These are phyloP conservation scores for Tupiocoris notatus DNA, from an alignment of 2,888 invertebrate species.

Conservation along the genomic window DNA sequence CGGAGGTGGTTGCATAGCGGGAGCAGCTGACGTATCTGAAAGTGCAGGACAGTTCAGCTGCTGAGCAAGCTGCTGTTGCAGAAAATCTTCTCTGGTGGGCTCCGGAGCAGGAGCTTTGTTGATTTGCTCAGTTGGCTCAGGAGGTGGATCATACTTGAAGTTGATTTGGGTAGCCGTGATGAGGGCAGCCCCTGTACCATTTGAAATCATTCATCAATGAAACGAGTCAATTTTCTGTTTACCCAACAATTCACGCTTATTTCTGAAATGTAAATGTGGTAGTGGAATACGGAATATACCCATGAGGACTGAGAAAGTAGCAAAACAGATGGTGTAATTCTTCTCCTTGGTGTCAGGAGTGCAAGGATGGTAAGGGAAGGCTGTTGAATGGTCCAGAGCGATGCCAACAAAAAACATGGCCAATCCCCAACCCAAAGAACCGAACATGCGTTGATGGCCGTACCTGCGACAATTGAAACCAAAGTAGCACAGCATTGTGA, in stretches of 20 bases:
- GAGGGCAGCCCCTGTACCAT: conserved; percentile 66
- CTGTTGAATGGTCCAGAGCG: conserved; percentile 95
- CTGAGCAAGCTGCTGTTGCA: conserved; percentile 80
- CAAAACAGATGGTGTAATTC: conserved; percentile 98
- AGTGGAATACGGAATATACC: no score
- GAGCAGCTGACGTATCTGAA: conserved; percentile 61
- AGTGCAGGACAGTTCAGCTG: conserved; percentile 79
- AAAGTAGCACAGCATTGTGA: no score
- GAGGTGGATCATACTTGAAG: conserved; percentile 57
- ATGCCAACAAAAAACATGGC: conserved; percentile 97
- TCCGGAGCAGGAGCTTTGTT: conserved; percentile 57
- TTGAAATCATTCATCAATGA: no score
- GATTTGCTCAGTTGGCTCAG: conserved; percentile 52
- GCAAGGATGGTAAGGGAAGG: conserved; percentile 91
- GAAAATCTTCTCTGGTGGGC: conserved; percentile 67
- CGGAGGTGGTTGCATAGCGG: conserved; percentile 52
- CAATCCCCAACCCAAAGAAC: conserved; percentile 95
- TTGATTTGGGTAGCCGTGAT: conserved; percentile 85
- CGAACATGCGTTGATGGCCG: conserved; percentile 97
- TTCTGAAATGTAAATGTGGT: no score
- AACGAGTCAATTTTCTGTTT: no score
- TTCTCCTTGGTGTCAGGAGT: conserved; percentile 83
- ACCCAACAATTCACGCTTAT: no score
- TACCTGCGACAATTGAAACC: conserved; percentile 56
- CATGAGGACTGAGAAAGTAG: conserved; percentile 94